Evolutionary conservation across 2,113 vertebrate genomes (phyloP).

Genomic region (mouse (Mus musculus)): GRCm39 chr5:118231001-118231500

Average conservation of each 20-base stretch:
- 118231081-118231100: not conserved
- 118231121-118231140: not conserved
- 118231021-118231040: not conserved
- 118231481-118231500: not conserved
- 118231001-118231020: not conserved
- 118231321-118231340: not conserved
- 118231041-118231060: not conserved
- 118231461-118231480: not conserved
- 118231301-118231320: not conserved
- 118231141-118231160: too few relatives aligned
- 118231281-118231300: not conserved
- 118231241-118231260: not conserved
- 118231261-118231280: not conserved
- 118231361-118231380: not conserved
- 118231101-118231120: not conserved
- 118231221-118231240: not conserved
- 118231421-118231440: conserved; percentile 34
- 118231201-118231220: not conserved
- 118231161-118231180: not conserved
- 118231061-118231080: not conserved
- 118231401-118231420: not conserved
- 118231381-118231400: not conserved
- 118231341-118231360: not conserved
- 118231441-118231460: not conserved
- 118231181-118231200: not conserved